Percentiles rank a stretch among this genome's conserved stretches.
Conservation (phyloP, 2,888 invertebrate species). For the Dolichopus griseipennis region DNA sequence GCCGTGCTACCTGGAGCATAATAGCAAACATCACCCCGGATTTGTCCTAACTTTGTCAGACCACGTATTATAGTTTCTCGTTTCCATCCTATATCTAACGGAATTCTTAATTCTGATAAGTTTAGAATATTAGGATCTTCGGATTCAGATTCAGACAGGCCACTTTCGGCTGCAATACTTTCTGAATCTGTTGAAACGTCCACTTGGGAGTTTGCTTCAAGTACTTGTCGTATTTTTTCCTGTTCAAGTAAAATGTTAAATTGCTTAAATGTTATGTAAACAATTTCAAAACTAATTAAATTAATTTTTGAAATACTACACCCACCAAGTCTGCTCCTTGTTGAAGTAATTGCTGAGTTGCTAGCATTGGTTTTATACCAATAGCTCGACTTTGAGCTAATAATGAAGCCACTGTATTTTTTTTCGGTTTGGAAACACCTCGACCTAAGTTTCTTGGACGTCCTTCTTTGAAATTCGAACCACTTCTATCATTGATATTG, state of each 20-base stretch:
- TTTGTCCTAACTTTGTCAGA: conserved; percentile 74
- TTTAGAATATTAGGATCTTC: conserved; percentile 46
- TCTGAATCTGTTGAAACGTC: conserved; percentile 53
- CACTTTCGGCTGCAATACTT: conserved; percentile 50
- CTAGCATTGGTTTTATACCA: conserved; percentile 67
- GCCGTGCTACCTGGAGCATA: conserved; percentile 57
- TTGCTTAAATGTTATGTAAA: conserved; percentile 16
- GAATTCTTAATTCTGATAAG: conserved; percentile 52
- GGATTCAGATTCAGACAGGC: conserved; percentile 51
- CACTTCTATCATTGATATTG: conserved; percentile 26
- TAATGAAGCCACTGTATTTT: conserved; percentile 83
- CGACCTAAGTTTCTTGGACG: conserved; percentile 75
- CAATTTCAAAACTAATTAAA: background rate
- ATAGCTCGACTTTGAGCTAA: conserved; percentile 78
- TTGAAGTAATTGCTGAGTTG: conserved; percentile 55
- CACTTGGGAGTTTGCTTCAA: conserved; percentile 47
- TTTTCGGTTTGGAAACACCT: conserved; percentile 83
- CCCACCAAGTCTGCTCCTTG: conserved; percentile 47
- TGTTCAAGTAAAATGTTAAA: conserved; percentile 28
- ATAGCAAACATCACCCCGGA: conserved; percentile 91
- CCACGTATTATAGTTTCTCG: conserved; percentile 85
- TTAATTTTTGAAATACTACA: conserved; percentile 15
- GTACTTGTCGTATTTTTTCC: conserved; percentile 50
- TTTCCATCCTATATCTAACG: conserved; percentile 75
- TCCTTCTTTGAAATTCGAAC: conserved; percentile 54